Percentiles rank a stretch among this genome's conserved stretches.
These are phyloP conservation scores for Lasioglossum pauxillum DNA, from an alignment of 2,888 invertebrate species.

Conservation along the genomic window DNA sequence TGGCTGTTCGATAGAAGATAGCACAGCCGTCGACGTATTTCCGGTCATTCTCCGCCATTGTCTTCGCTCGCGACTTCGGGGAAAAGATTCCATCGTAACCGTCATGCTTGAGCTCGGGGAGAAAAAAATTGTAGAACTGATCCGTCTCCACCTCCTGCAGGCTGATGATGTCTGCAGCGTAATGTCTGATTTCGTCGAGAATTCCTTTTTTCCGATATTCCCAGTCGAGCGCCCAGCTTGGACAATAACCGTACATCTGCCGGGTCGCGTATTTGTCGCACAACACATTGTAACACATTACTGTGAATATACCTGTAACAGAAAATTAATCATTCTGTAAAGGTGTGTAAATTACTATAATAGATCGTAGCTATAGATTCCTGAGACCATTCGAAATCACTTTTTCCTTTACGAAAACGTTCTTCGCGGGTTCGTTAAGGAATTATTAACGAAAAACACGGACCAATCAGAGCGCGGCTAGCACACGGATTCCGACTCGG, in stretches of 20 bases:
- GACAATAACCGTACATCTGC: constrained; percentile 99
- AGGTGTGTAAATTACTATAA: background rate
- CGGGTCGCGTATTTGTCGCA: constrained; percentile 99
- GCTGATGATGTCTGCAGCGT: constrained; percentile 98
- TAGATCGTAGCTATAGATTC: too few species aligned
- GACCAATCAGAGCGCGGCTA: too few species aligned
- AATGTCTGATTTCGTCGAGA: constrained; percentile 97
- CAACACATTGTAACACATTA: constrained; percentile 99
- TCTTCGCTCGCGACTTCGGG: constrained; percentile 98
- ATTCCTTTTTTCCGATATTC: constrained; percentile 99
- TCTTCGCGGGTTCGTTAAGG: too few species aligned
- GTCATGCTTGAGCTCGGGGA: constrained; percentile 96
- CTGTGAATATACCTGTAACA: constrained; percentile 95
- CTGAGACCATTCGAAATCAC: too few species aligned
- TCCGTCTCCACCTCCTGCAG: constrained; percentile 99
- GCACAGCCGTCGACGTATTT: constrained; percentile 99
- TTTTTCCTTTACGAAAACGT: too few species aligned
- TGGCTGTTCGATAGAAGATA: constrained; percentile 97
- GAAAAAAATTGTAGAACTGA: constrained; percentile 98
- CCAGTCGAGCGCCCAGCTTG: constrained; percentile 99
- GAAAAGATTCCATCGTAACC: constrained; percentile 98
- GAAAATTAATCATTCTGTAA: constrained; percentile 26
- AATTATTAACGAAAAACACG: too few species aligned
- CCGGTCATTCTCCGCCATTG: constrained; percentile 98
- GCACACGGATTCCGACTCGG: too few species aligned